Evolutionary conservation across 2,113 vertebrate genomes (phyloP).

Genomic region (Heptranchias perlo): DNA sequence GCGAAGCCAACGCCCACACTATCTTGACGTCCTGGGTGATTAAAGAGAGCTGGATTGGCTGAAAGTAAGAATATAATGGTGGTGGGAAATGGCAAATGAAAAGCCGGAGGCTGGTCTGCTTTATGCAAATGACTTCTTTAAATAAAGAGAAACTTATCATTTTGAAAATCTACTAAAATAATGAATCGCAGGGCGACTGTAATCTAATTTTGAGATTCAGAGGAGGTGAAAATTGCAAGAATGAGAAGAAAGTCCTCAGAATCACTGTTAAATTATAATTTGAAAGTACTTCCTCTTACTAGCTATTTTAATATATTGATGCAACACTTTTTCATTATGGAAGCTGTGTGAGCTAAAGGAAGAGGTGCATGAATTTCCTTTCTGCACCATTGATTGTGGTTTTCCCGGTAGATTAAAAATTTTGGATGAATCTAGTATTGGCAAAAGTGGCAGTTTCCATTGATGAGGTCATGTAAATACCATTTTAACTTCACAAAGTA

Average conservation of each 20-base stretch:
- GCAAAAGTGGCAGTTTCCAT: not conserved
- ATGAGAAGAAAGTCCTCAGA: not conserved
- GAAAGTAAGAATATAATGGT: not conserved
- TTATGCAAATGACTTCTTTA: not conserved
- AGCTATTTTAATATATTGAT: not conserved
- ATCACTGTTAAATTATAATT: not conserved
- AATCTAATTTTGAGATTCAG: not conserved
- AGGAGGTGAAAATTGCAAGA: not conserved
- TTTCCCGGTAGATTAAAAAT: not conserved
- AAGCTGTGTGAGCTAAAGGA: not conserved
- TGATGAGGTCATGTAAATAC: not conserved
- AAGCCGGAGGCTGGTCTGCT: not conserved
- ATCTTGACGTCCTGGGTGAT: not conserved
- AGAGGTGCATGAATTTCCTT: not conserved
- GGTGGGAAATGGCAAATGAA: not conserved
- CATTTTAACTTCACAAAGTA: not conserved
- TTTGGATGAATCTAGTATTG: conserved; percentile 2
- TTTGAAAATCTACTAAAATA: not conserved
- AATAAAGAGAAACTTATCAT: not conserved
- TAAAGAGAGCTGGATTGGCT: not conserved
- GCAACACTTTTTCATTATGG: not conserved
- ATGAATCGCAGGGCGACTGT: not conserved
- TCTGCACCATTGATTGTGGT: not conserved
- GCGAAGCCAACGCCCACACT: not conserved
- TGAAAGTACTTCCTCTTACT: not conserved